Evolutionary conservation across 2,888 invertebrate species (phyloP), one percentile per base, ranked within the genome.

Genomic region (Cryptus viduatorius): DNA sequence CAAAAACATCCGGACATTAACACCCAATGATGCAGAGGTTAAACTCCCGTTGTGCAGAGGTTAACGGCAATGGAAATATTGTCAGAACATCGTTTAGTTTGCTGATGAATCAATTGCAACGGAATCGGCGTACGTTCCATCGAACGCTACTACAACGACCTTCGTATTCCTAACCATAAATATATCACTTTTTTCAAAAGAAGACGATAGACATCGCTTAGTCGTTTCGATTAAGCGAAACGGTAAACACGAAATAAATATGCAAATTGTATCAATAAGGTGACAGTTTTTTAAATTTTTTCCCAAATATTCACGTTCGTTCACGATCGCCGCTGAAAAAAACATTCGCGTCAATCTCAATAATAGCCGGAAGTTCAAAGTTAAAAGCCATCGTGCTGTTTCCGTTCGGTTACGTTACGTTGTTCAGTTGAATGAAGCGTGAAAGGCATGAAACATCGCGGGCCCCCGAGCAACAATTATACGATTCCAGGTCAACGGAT

Each of bases 401-500:
- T 56, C 56, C 19, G 10, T 24, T 24, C 24, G 10, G 56, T 56
- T 24, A 24, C 19, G 8, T 10, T 56, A 61, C 61, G 31, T n/a
- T 5, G n/a, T n/a, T 7, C 61, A 31, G 29, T 29, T 29, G 61
- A 31, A 29, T n/a, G 61, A 61, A 24, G 61, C 61, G 61, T 61
- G 31, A 61, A 61, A 61, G 7, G 61, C 31, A 61, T n/a, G 31
- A 29, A 61, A 61, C 5, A 29, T 24, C 14, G 31, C n/a, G 12
- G 10, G 24, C 3, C 4, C 4, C 8, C 56, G 56, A 56, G 19
- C 59, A 24, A 10, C 59, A 29, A 59, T 59, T 5, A 1, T 8
- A 29, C 12, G 2, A 4, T 59, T 59, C 2, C 59, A 24, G 29
- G 59, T 59, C 59, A 59, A 59, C 24, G 29, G 8, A 29, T 59